Evolutionary conservation across 1,140 invertebrate species (phyloP), one percentile per base, ranked within the genome.

Genomic region (Drosophila varians): DNA sequence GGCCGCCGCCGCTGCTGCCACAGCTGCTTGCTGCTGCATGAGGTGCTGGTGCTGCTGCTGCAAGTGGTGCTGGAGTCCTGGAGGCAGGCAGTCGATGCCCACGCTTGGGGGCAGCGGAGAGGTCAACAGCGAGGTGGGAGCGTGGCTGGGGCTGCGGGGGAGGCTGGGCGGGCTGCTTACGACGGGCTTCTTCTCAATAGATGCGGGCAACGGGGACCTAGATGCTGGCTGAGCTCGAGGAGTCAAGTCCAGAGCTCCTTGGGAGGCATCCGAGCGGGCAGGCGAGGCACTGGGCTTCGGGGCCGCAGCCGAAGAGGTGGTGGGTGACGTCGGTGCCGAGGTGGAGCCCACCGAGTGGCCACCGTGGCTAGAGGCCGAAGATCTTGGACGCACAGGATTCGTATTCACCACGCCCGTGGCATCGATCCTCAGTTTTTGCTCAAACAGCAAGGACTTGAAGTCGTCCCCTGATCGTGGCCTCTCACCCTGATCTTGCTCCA

Each of bases 201-300:
- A 0, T 4, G 38, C 38, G 16, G 64, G 52, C 19, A 57, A 42
- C 4, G 60, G 82, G 2, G 61, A 72, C 18, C 78, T 61, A 2
- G 78, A 78, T 1, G 45, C 52, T 58, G 36, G 16, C 52, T 6
- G 46, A 36, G 92, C 91, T 18, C 92, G 91, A 2, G 93, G 93
- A 5, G 94, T 94, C 25, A 94, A 74, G 72, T 94, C 93, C 11
- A 94, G 74, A 2, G 93, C 93, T n/a, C 93, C 93, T 66, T 93
- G 91, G 0, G 92, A 93, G 0, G 91, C 92, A 46, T 93, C 93
- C 9, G 89, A 87, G 0, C 84, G 69, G 3, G 92, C 90, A 0
- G 93, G 92, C 4, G 89, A 90, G 11, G 64, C 62, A 38, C 75
- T 77, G 5, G 68, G 70, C 28, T 87, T 84, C 19, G 61, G 56